Base-by-base conservation (phyloP, 1,140 invertebrate genomes). In the Sitophilus oryzae region DNA sequence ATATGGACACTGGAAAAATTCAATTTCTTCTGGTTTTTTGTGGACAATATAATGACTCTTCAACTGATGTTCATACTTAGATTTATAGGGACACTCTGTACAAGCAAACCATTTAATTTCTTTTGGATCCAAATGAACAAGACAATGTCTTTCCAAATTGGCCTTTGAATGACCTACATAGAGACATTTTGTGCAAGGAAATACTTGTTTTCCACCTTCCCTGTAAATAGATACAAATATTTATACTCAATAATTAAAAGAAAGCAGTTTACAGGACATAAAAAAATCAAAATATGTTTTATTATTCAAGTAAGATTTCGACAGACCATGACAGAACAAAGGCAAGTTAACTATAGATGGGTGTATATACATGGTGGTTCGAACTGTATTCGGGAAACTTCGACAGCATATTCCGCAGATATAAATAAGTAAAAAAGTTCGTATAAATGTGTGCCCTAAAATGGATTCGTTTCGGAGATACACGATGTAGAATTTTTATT, bases 21-120 rank as follows among this genome's bases (percentile, higher is more conserved):
- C 10, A 2, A 42, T 56, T 49, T 56, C 45, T 15, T 56, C 46
- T 1, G 53, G 53, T 1, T 49, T 56, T 34, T 43, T 42, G 18
- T 56, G 53, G 16, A 56, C 18, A 3, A 56, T 2, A 8, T 35
- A 48, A 18, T 56, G 53, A 23, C 53, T 49, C 21, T 56, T 56
- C 40, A 56, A 34, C 35, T 56, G 53, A 19, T 22, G 15, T 18
- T 49, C 45, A 25, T 56, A 56, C 18, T 56, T 56, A 2, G 53
- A 49, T n/a, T 43, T 48, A 20, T 56, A 56, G 5, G 37, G 35
- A 15, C 53, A 56, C 18, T 56, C 45, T 5, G 38, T 38, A 20
- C 53, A 56, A 9, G 48, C 42, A 20, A 20, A 56, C 53, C 53
- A 56, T 9, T 48, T 16, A 20, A 56, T 56, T 18, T 56, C 45